Evolutionary conservation across 2,113 vertebrate genomes (phyloP).

Genomic region (Tupaia tana): DNA sequence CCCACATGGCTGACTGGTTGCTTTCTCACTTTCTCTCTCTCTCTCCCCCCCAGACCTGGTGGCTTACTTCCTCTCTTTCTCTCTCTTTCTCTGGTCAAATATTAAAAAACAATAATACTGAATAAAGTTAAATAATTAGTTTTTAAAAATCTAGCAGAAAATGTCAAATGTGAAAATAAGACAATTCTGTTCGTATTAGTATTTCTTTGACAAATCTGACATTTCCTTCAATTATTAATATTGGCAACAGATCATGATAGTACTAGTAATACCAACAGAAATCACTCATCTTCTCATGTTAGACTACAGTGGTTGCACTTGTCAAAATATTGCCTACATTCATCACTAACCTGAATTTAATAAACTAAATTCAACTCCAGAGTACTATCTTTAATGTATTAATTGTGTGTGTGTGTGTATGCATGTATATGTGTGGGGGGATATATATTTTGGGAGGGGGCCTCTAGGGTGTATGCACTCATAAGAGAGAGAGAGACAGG

Average conservation of each 20-base stretch:
- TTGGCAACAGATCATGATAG: neutral
- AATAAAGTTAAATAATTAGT: no score
- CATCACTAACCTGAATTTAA: constrained; percentile 24
- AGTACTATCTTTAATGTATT: neutral
- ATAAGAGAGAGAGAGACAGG: no score
- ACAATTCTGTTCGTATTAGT: neutral
- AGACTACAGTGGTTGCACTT: constrained; percentile 3
- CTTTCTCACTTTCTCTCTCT: no score
- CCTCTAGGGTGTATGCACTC: no score
- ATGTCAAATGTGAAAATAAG: neutral
- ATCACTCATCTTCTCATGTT: constrained; percentile 13
- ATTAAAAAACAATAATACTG: no score
- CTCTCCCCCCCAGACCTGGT: no score
- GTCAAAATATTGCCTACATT: constrained; percentile 41
- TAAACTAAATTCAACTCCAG: neutral
- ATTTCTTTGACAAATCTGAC: neutral
- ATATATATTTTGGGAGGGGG: no score
- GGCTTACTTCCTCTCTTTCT: no score
- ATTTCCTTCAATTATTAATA: constrained; percentile 52
- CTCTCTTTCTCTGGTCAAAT: no score
- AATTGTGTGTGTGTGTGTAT: neutral
- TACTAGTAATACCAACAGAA: constrained; percentile 28
- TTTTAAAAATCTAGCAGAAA: constrained; percentile 7
- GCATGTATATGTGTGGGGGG: no score
- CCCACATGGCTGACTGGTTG: no score